A percentile compares a stretch with the other conserved stretches of the same genome.
phyloP scores from a whole-genome alignment of 2,113 vertebrate species.

The Myotis brandtii region DNA sequence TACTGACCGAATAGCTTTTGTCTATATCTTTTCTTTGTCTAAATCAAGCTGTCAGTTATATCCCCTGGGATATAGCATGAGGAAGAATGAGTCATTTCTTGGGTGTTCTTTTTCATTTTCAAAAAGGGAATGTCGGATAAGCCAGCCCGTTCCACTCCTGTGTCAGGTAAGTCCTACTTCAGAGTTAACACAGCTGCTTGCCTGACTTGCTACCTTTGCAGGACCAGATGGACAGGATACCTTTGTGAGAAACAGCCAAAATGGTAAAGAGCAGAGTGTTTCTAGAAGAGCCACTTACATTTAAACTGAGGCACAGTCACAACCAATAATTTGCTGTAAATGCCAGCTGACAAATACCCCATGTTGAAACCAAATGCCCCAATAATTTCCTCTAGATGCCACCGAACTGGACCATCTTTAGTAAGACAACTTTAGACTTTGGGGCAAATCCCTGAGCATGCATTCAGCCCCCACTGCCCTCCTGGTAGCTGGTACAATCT shows the following conservation, averaged over 20 bases:
- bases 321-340: neutral
- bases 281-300: conserved; percentile 20
- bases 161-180: neutral
- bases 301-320: neutral
- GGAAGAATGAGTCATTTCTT: neutral
- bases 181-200: neutral
- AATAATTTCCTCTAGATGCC: neutral
- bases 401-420: neutral
- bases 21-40: neutral
- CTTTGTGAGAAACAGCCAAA: conserved; percentile 72
- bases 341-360: neutral
- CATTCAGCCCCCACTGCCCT: neutral
- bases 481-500: neutral
- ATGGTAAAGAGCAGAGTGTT: conserved; percentile 2
- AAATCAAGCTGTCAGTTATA: neutral
- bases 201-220: neutral
- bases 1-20: neutral
- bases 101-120: neutral
- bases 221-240: conserved; percentile 70
- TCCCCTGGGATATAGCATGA: neutral
- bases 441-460: neutral
- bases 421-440: neutral
- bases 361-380: neutral
- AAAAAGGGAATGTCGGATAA: neutral
- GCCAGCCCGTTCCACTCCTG: neutral